These are phyloP conservation scores for Leptinotarsa haldemani DNA, from an alignment of 2,888 invertebrate species.

Conservation along the genomic window DNA sequence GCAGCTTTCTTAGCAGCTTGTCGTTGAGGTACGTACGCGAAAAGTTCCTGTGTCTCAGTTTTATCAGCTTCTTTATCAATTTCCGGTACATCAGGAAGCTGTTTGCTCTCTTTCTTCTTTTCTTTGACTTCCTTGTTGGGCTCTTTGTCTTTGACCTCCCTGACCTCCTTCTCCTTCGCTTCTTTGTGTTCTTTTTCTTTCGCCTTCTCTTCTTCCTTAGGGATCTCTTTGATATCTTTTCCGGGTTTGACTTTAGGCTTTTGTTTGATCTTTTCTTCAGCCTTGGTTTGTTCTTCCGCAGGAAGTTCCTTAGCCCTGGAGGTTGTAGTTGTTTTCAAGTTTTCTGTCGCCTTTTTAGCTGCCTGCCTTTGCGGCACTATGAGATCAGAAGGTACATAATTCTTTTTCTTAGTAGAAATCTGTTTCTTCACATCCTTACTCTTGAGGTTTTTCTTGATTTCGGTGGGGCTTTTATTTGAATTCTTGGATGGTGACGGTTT, in stretches of 20 bases:
- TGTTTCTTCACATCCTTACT: conserved; percentile 44
- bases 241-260: conserved; percentile 55
- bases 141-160: conserved; percentile 46
- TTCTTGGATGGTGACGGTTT: conserved; percentile 61
- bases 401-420: conserved; percentile 65
- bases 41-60: conserved; percentile 71
- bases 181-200: conserved; percentile 63
- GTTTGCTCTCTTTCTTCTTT: conserved; percentile 45
- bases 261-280: conserved; percentile 52
- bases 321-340: conserved; percentile 78
- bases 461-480: conserved; percentile 54
- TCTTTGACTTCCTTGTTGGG: conserved; percentile 48
- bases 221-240: conserved; percentile 44
- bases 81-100: conserved; percentile 67
- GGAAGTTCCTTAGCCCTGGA: conserved; percentile 61
- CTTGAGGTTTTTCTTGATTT: conserved; percentile 41
- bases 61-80: conserved; percentile 75
- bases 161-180: conserved; percentile 46
- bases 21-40: conserved; percentile 88
- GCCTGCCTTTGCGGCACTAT: conserved; percentile 92
- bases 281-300: conserved; percentile 48
- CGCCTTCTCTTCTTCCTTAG: conserved; percentile 53
- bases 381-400: conserved; percentile 78
- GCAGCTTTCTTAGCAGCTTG: conserved; percentile 93
- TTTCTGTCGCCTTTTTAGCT: conserved; percentile 91